phyloP scores from a whole-genome alignment of 1,140 invertebrate species.

The Apocrypta bakeri region DNA sequence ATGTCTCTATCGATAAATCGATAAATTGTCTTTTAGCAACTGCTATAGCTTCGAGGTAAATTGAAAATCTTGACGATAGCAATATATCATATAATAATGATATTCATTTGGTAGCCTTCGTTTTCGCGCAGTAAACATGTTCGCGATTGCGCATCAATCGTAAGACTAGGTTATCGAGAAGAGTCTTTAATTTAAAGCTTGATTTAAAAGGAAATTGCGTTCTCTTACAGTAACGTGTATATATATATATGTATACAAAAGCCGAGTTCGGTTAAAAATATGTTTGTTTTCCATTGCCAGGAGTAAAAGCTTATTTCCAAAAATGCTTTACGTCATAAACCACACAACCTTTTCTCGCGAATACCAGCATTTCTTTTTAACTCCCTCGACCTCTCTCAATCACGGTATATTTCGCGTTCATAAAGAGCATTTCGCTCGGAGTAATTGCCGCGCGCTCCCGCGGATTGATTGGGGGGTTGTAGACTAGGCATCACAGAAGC shows the following conservation, averaged over 20 bases:
- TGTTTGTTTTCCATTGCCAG: not conserved
- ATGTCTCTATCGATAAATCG: not conserved
- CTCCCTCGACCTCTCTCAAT: no score
- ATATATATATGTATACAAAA: no score
- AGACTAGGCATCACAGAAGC: not conserved
- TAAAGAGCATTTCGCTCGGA: not conserved
- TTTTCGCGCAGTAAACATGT: no score
- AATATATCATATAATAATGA: not conserved
- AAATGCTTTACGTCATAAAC: no score
- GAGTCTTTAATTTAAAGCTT: not conserved
- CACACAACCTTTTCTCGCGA: not conserved
- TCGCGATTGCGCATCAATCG: not conserved
- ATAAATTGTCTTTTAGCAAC: not conserved
- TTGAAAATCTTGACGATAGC: not conserved
- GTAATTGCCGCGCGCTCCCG: not conserved
- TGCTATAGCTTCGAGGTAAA: not conserved
- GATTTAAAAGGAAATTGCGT: not conserved
- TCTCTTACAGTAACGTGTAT: not conserved
- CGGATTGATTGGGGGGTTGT: not conserved
- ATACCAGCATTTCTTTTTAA: not conserved
- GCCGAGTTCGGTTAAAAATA: not conserved
- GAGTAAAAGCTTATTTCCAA: no score
- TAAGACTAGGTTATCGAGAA: not conserved
- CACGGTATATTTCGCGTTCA: not conserved
- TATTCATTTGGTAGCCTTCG: not conserved